Conservation (phyloP, 1,140 invertebrate genomes). For the Batillaria attramentaria region DNA sequence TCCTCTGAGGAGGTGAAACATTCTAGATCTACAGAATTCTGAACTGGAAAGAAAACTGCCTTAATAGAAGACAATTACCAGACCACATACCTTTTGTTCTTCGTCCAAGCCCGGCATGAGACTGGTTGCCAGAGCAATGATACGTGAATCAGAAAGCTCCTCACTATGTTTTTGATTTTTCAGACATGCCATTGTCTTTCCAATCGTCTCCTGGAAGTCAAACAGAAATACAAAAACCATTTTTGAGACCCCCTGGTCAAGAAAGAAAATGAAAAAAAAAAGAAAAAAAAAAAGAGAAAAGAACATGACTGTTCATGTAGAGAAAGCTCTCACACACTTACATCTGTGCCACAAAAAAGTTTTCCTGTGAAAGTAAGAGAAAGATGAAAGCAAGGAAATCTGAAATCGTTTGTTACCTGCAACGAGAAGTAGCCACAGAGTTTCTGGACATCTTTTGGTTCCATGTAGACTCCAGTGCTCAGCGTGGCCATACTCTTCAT, state of each 20-base stretch:
- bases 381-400: too few species aligned
- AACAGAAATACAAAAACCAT: neutral
- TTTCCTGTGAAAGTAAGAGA: neutral
- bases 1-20: too few species aligned
- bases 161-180: neutral
- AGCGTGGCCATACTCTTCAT: conserved; percentile 23
- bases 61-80: too few species aligned
- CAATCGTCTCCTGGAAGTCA: conserved; percentile 24
- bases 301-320: too few species aligned
- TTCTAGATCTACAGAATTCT: too few species aligned
- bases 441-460: conserved; percentile 1
- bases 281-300: too few species aligned
- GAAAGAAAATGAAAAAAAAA: too few species aligned
- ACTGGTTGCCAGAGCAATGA: neutral
- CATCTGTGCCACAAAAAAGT: neutral
- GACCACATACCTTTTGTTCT: conserved; percentile 14
- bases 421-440: conserved; percentile 12
- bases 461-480: conserved; percentile 12
- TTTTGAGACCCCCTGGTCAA: too few species aligned
- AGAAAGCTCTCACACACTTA: neutral
- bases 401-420: too few species aligned
- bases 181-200: conserved; percentile 12
- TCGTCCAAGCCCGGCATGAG: neutral
- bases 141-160: neutral
- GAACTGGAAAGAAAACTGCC: too few species aligned